These are phyloP conservation scores for Astyanax mexicanus DNA, from an alignment of 2,797 vertebrate species.

Conservation along the genomic window DNA sequence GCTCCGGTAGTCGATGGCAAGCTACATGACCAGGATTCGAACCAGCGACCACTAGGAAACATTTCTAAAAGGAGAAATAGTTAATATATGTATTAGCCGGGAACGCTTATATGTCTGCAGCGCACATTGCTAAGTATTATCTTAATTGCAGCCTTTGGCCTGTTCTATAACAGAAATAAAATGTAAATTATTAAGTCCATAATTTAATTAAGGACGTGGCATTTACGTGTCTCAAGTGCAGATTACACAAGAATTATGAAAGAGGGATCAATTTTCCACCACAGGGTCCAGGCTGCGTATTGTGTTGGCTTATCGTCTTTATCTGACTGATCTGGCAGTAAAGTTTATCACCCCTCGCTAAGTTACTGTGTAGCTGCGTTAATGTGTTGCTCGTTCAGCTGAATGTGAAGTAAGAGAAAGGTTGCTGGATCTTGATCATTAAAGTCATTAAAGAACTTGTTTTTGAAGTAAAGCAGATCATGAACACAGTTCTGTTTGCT, in stretches of 20 bases:
- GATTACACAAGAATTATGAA: conserved; percentile 1
- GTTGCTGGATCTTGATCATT: conserved; percentile 5
- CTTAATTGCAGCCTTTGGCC: background rate
- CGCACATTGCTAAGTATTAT: background rate
- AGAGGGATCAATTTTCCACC: background rate
- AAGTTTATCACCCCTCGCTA: conserved; percentile 12
- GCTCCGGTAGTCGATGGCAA: too few species aligned
- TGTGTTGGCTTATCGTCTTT: conserved; percentile 24
- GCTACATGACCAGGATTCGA: too few species aligned
- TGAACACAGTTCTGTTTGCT: background rate
- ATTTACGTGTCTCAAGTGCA: background rate
- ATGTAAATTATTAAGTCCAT: background rate
- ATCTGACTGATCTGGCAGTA: background rate
- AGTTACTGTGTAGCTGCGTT: background rate
- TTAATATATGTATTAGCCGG: too few species aligned
- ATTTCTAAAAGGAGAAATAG: too few species aligned
- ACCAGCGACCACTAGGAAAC: too few species aligned
- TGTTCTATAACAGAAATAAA: too few species aligned
- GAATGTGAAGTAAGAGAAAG: conserved; percentile 16
- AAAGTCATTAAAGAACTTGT: background rate
- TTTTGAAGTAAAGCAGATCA: conserved; percentile 1
- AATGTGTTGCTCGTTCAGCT: conserved; percentile 11
- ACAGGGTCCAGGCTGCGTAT: conserved; percentile 10
- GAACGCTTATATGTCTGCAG: too few species aligned
- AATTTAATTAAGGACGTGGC: background rate